A percentile compares a stretch with the other conserved stretches of the same genome.
Evolutionary conservation across 1,140 invertebrate species (phyloP).

Genomic region (Drosophila pectinifera): DNA sequence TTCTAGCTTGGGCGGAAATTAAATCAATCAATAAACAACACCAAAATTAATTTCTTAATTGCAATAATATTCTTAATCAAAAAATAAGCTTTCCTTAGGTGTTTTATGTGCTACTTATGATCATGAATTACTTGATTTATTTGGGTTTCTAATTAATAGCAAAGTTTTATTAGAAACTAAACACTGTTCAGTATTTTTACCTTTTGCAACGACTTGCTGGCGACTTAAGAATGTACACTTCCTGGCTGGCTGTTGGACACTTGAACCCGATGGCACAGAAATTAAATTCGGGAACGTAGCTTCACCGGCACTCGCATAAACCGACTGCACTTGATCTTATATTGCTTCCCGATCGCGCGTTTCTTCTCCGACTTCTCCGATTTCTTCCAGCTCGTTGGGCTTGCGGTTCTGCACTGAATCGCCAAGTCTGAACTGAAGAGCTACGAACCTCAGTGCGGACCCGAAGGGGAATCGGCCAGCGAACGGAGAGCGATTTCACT

Average conservation of each 20-base stretch:
- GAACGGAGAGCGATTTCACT: slow-evolving; percentile 5
- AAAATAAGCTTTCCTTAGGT: background rate
- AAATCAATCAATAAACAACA: too few species aligned
- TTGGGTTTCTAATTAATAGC: too few species aligned
- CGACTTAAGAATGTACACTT: slow-evolving; percentile 4
- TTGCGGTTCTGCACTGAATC: slow-evolving; percentile 64
- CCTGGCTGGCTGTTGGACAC: slow-evolving; percentile 11
- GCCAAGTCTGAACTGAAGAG: slow-evolving; percentile 17
- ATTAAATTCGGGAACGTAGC: slow-evolving; percentile 18
- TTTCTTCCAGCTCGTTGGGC: slow-evolving; percentile 65
- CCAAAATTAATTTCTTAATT: background rate
- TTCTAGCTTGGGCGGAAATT: too few species aligned
- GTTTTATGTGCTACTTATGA: background rate
- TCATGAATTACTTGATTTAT: too few species aligned
- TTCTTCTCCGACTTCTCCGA: slow-evolving; percentile 13
- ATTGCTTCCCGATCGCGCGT: slow-evolving; percentile 26
- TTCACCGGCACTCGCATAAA: slow-evolving; percentile 53
- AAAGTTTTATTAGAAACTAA: background rate
- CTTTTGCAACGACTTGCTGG: slow-evolving; percentile 14
- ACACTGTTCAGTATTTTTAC: slow-evolving; percentile 16
- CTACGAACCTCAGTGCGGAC: slow-evolving; percentile 8
- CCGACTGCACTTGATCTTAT: slow-evolving; percentile 29
- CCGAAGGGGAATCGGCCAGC: too few species aligned
- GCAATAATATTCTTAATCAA: background rate
- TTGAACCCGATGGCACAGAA: slow-evolving; percentile 29